Base-by-base conservation (phyloP, 2,113 vertebrate genomes). In the Austrofundulus limnaeus region DNA sequence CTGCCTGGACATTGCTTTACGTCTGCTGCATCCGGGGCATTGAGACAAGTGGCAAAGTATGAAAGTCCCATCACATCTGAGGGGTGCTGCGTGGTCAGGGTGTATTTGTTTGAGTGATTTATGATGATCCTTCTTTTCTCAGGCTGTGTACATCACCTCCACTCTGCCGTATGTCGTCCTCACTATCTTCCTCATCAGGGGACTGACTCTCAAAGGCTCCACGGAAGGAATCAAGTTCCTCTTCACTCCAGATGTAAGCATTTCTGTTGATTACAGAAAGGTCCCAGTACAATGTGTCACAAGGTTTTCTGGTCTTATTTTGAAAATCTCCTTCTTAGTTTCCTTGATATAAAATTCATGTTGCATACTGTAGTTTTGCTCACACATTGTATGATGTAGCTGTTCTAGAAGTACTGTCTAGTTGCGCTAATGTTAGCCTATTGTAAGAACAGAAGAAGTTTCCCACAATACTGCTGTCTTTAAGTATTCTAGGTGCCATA, bases 111-210 rank as follows among this genome's bases (percentile, higher is more conserved):
- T n/a, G n/a, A n/a, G n/a, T n/a, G n/a, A n/a, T n/a, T n/a, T 5
- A 23, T 2, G 24, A 4, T 9, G 7, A 51, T 2, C n/a, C 6
- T n/a, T 58, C 41, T 45, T 69, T 69, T 19, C 42, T 0, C 70
- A 99, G 97, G 97, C 95, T 0, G 97, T 98, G 53, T 99, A 98
- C 46, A 0, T 98, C 73, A 99, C 97, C 0, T 98, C 96, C 20
- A 98, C 95, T 0, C 90, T 98, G 54, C 97, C 96, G 0, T 99
- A 99, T 0, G 0, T 97, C 0, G 96, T 98, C 24, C 94, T 99
- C 13, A 98, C 95, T 54, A 95, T 98, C 87, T 99, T 99, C 81
- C 92, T 99, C 56, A 92, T 98, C 68, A 92, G 97, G 9, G 96
- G 95, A 16, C 84, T 99, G 73, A 99, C 97, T 0, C 88, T 99